A percentile compares a stretch with the other conserved stretches of the same genome.
phyloP scores from a whole-genome alignment of 2,888 invertebrate genomes.

The Chrysodeixis includens region DNA sequence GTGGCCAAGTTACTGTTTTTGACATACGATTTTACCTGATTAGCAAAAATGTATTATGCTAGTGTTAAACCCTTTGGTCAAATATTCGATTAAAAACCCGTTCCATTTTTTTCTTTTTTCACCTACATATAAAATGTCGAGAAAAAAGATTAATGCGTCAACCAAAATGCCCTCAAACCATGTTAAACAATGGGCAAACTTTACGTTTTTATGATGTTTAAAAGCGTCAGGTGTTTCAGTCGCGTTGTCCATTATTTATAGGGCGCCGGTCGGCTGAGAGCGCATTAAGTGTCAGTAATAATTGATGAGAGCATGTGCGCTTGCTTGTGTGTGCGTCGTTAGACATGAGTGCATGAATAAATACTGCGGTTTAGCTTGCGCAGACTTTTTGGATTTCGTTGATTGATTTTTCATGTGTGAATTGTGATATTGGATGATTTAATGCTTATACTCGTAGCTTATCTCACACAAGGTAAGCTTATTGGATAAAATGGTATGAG shows the following conservation, averaged over 20 bases:
- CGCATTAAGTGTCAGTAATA: constrained; percentile 74
- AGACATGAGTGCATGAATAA: constrained; percentile 55
- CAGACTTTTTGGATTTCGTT: constrained; percentile 9
- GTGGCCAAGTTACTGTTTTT: too few relatives aligned
- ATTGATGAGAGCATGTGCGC: constrained; percentile 67
- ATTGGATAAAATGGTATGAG: too few relatives aligned
- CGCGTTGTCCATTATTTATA: constrained; percentile 68
- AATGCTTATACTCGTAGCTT: too few relatives aligned
- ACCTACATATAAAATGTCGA: background rate
- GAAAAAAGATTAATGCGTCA: background rate
- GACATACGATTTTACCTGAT: too few relatives aligned
- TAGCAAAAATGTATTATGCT: too few relatives aligned
- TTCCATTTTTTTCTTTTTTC: background rate
- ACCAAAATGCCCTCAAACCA: constrained; percentile 11
- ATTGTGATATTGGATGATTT: too few relatives aligned
- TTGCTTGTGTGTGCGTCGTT: constrained; percentile 49
- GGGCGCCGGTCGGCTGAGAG: constrained; percentile 60
- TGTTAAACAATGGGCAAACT: constrained; percentile 30
- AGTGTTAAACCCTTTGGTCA: too few relatives aligned
- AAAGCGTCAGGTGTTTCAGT: constrained; percentile 70
- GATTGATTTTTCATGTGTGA: constrained; percentile 2
- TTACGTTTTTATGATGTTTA: constrained; percentile 53
- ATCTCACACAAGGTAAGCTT: too few relatives aligned
- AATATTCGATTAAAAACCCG: too few relatives aligned
- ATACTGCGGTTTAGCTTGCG: constrained; percentile 18